Evolutionary conservation across 1,140 invertebrate genomes (phyloP).

Genomic region (Apis laboriosa): DNA sequence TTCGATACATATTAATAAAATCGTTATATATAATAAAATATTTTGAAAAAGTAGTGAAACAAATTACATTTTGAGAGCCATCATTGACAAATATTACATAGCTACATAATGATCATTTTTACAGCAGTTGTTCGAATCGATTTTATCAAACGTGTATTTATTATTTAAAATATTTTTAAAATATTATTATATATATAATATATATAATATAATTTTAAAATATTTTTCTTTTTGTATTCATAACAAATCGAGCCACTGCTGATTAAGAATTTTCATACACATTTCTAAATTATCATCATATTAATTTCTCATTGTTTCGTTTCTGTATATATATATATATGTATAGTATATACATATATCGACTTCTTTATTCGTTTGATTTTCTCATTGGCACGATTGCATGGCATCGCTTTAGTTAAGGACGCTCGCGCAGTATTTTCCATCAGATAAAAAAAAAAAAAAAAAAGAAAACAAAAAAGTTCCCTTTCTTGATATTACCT

Average conservation of each 20-base stretch:
- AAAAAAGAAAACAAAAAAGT: not conserved
- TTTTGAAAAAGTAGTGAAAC: not conserved
- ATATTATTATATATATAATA: too few species aligned
- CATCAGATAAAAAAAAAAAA: not conserved
- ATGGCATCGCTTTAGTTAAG: slow-evolving; percentile 68
- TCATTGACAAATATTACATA: slow-evolving; percentile 14
- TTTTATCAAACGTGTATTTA: not conserved
- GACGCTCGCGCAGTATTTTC: slow-evolving; percentile 59
- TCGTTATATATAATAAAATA: not conserved
- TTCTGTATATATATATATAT: slow-evolving; percentile 43
- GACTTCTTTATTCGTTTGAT: slow-evolving; percentile 33
- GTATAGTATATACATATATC: slow-evolving; percentile 12
- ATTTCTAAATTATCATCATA: not conserved
- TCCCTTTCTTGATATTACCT: slow-evolving; percentile 5
- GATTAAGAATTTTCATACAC: not conserved
- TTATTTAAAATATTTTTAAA: not conserved
- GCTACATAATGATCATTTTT: not conserved
- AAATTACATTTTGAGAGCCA: slow-evolving; percentile 3
- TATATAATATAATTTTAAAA: too few species aligned
- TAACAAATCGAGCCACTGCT: slow-evolving; percentile 5
- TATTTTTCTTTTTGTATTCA: not conserved
- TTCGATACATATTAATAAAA: not conserved
- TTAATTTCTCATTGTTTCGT: slow-evolving; percentile 43
- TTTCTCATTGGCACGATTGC: slow-evolving; percentile 71
- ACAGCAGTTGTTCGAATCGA: not conserved